phyloP scores from a whole-genome alignment of 2,888 invertebrate species.

The Cheilosia pagana region DNA sequence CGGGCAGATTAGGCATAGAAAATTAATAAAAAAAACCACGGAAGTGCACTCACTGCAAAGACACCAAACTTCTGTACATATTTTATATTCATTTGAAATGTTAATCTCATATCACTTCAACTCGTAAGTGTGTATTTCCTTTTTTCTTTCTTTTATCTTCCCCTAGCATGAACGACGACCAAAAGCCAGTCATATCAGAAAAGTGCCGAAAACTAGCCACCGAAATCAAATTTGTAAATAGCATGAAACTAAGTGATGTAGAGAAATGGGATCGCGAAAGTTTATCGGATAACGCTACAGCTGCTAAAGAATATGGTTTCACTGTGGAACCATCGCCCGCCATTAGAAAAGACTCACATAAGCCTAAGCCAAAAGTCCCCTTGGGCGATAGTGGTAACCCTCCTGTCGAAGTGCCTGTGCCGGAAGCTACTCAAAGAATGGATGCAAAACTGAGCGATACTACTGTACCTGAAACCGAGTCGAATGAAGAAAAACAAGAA shows the following conservation, averaged over 20 bases:
- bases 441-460: constrained; percentile 37
- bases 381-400: constrained; percentile 22
- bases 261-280: constrained; percentile 22
- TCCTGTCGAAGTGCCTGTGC: constrained; percentile 24
- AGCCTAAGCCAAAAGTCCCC: constrained; percentile 13
- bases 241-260: constrained; percentile 62
- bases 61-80: not conserved
- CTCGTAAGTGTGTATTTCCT: constrained; percentile 6
- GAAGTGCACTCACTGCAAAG: too few species aligned
- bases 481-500: constrained; percentile 29
- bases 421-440: constrained; percentile 38
- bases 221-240: constrained; percentile 81
- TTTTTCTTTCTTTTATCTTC: constrained; percentile 41
- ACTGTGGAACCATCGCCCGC: constrained; percentile 8
- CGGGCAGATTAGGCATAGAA: too few species aligned
- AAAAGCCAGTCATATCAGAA: constrained; percentile 78
- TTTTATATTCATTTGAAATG: not conserved
- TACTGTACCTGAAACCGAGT: constrained; percentile 52
- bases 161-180: constrained; percentile 80
- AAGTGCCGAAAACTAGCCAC: constrained; percentile 79
- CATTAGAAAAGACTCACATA: not conserved
- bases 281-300: not conserved
- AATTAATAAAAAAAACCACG: too few species aligned
- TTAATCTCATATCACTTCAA: not conserved
- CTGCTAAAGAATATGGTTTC: not conserved